Conservation (phyloP, 2,113 vertebrate species). For the Raphicerus campestris region DNA sequence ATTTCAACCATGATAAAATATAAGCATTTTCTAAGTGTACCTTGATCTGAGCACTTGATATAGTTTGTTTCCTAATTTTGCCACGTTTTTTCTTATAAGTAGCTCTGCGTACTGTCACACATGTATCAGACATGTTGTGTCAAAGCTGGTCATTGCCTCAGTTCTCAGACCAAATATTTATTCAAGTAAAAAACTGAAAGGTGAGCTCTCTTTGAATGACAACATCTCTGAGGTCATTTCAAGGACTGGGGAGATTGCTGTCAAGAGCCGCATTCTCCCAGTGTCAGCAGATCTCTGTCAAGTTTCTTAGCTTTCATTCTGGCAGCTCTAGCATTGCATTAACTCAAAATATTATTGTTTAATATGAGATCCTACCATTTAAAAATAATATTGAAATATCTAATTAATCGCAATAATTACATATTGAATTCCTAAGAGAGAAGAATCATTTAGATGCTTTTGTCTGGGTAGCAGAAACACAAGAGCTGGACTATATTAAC, state of each 20-base stretch:
- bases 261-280: background rate
- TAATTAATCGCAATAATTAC: background rate
- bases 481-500: slow-evolving; percentile 81
- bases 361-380: slow-evolving; percentile 24
- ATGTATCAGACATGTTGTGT: background rate
- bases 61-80: background rate
- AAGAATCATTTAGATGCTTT: slow-evolving; percentile 46
- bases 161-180: background rate
- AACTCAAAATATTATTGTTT: slow-evolving; percentile 26
- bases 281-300: background rate
- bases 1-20: background rate
- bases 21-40: background rate
- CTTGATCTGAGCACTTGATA: background rate
- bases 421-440: slow-evolving; percentile 53
- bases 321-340: background rate
- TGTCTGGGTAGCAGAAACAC: slow-evolving; percentile 71
- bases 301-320: background rate
- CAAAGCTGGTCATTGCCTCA: background rate
- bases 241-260: background rate
- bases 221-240: background rate
- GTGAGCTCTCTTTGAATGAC: background rate
- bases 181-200: background rate
- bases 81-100: background rate
- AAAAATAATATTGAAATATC: slow-evolving; percentile 24
- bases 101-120: background rate